A percentile compares a stretch with the other conserved stretches of the same genome.
These are phyloP conservation scores for Spisula subtruncata DNA, from an alignment of 2,888 invertebrate species.

Conservation along the genomic window DNA sequence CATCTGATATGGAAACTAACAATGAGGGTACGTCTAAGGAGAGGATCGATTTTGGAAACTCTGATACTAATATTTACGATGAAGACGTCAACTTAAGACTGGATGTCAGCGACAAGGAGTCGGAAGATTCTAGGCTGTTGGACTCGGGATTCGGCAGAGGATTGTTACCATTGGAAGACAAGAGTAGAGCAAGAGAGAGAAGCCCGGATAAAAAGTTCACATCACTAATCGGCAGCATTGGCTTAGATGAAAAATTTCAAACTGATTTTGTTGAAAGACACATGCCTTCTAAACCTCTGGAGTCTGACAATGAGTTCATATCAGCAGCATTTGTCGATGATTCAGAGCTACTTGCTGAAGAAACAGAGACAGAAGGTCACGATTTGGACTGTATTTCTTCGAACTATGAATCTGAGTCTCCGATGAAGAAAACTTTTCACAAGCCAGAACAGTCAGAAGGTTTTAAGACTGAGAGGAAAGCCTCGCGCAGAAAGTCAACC, in stretches of 20 bases:
- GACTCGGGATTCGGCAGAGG: conserved; percentile 59
- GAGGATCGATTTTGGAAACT: conserved; percentile 39
- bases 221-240: conserved; percentile 62
- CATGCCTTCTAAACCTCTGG: conserved; percentile 64
- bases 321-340: conserved; percentile 67
- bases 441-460: background rate
- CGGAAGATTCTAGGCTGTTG: conserved; percentile 42
- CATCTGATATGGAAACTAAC: conserved; percentile 24
- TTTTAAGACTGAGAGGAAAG: conserved; percentile 26
- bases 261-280: conserved; percentile 70
- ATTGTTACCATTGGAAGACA: conserved; percentile 45
- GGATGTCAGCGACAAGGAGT: conserved; percentile 61
- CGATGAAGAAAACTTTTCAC: background rate
- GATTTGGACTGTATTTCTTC: conserved; percentile 5
- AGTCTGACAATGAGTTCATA: conserved; percentile 68
- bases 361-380: conserved; percentile 56
- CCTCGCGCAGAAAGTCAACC: conserved; percentile 2
- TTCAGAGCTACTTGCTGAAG: conserved; percentile 61
- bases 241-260: conserved; percentile 68
- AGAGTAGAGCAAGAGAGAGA: conserved; percentile 27
- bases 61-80: conserved; percentile 44
- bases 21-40: conserved; percentile 4
- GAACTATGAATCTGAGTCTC: conserved; percentile 25
- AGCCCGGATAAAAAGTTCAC: conserved; percentile 44
- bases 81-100: conserved; percentile 48